Evolutionary conservation across 1,140 invertebrate species (phyloP).

Genomic region (Dryas iulia): DNA sequence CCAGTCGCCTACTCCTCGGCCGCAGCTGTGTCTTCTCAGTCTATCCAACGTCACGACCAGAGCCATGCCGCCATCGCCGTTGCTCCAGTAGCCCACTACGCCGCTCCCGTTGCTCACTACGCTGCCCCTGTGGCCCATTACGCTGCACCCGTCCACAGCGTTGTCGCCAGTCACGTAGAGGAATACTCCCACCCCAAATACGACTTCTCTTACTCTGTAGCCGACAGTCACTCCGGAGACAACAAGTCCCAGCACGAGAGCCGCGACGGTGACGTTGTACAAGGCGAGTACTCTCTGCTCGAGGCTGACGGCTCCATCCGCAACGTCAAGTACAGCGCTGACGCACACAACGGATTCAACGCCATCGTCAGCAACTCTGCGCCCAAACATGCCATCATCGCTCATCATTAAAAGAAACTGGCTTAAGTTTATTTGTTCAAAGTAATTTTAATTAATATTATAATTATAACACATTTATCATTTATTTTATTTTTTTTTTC

Average conservation of each 20-base stretch:
- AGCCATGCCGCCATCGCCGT: slow-evolving; percentile 38
- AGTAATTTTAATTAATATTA: no score
- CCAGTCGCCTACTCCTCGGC: slow-evolving; percentile 34
- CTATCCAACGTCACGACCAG: slow-evolving; percentile 48
- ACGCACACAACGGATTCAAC: slow-evolving; percentile 39
- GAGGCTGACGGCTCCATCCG: slow-evolving; percentile 45
- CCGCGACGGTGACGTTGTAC: slow-evolving; percentile 77
- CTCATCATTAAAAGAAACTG: no score
- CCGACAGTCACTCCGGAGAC: slow-evolving; percentile 77
- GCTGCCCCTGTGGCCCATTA: slow-evolving; percentile 60
- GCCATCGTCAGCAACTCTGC: slow-evolving; percentile 71
- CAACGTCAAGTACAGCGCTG: slow-evolving; percentile 78
- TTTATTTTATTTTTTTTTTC: no score
- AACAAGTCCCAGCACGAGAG: slow-evolving; percentile 79
- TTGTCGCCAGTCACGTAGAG: slow-evolving; percentile 17
- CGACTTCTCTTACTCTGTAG: slow-evolving; percentile 77
- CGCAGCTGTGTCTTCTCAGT: slow-evolving; percentile 37
- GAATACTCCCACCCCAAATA: no score
- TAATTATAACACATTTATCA: no score
- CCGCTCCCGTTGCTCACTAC: no score
- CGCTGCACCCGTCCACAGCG: slow-evolving; percentile 60
- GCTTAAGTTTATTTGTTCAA: no score
- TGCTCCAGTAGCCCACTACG: slow-evolving; percentile 22
- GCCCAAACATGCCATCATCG: slow-evolving; percentile 46
- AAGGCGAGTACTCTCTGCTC: slow-evolving; percentile 78